These are phyloP conservation scores for Sandelia bainsii DNA, from an alignment of 2,797 vertebrate genomes.

Conservation along the genomic window DNA sequence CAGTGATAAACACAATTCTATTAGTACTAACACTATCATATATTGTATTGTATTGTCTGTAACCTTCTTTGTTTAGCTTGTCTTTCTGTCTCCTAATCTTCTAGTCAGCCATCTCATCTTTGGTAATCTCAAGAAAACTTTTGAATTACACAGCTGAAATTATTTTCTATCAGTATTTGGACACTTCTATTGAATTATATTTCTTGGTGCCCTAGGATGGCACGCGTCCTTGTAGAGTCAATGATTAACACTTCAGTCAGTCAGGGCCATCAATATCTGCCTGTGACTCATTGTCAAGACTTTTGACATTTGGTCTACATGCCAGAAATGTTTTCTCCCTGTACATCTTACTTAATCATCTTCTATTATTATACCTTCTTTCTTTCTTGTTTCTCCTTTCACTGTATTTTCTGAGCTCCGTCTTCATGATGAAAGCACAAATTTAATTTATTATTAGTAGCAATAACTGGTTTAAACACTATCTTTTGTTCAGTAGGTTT, in stretches of 20 bases:
- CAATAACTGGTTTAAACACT: not conserved
- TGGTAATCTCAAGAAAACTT: slow-evolving; percentile 23
- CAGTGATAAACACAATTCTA: not conserved
- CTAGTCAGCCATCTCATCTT: not conserved
- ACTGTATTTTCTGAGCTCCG: not conserved
- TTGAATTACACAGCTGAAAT: slow-evolving; percentile 25
- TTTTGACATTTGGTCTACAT: slow-evolving; percentile 27
- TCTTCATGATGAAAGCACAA: not conserved
- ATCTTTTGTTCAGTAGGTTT: not conserved
- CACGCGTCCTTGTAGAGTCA: slow-evolving; percentile 53
- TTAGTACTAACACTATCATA: not conserved
- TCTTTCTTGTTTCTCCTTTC: not conserved
- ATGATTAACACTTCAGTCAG: slow-evolving; percentile 68
- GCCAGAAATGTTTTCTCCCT: slow-evolving; percentile 21
- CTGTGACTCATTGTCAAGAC: slow-evolving; percentile 26
- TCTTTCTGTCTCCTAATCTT: not conserved
- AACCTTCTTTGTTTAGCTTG: not conserved
- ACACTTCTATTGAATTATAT: slow-evolving; percentile 47
- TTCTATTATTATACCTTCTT: not conserved
- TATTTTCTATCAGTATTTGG: slow-evolving; percentile 26
- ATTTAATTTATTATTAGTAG: not conserved
- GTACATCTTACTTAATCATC: not conserved
- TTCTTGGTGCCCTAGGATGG: slow-evolving; percentile 33
- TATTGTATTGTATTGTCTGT: not conserved
- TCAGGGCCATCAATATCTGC: slow-evolving; percentile 43